Evolutionary conservation across 2,113 vertebrate genomes (phyloP).

Genomic region (Pelobates fuscus): DNA sequence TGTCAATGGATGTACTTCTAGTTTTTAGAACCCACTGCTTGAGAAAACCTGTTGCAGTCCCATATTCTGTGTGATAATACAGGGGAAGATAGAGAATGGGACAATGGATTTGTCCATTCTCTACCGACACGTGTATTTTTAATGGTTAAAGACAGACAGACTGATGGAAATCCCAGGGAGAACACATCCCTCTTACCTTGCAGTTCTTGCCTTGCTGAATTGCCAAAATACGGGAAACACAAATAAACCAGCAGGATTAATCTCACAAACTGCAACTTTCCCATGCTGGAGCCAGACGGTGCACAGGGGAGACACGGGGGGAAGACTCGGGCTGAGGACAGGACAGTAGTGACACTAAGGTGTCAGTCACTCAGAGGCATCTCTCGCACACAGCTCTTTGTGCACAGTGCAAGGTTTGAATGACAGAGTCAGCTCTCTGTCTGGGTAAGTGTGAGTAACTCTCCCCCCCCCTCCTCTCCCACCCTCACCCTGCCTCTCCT

Average conservation of each 20-base stretch:
- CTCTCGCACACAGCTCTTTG: background rate
- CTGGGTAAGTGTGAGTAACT: background rate
- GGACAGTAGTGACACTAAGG: slow-evolving; percentile 16
- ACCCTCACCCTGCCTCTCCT: background rate
- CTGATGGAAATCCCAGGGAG: background rate
- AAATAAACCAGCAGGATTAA: slow-evolving; percentile 35
- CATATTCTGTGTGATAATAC: too few relatives aligned
- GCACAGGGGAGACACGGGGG: background rate
- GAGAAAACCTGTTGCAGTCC: too few relatives aligned
- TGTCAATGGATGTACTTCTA: too few relatives aligned
- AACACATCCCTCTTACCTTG: slow-evolving; percentile 70
- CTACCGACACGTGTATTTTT: too few relatives aligned
- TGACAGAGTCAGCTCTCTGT: slow-evolving; percentile 1
- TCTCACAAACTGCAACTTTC: background rate
- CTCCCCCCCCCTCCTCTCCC: background rate
- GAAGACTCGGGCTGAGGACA: background rate
- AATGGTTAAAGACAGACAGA: too few relatives aligned
- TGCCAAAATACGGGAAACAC: slow-evolving; percentile 53
- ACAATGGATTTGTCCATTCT: too few relatives aligned
- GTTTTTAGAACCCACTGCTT: too few relatives aligned
- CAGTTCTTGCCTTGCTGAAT: slow-evolving; percentile 59
- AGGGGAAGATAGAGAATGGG: too few relatives aligned
- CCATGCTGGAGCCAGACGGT: slow-evolving; percentile 18
- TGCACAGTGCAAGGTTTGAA: background rate
- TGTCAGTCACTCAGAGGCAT: slow-evolving; percentile 50